Percentiles rank a stretch among this genome's conserved stretches.
Evolutionary conservation across 1,140 invertebrate species (phyloP).

Genomic region (Drepana arcuata): DNA sequence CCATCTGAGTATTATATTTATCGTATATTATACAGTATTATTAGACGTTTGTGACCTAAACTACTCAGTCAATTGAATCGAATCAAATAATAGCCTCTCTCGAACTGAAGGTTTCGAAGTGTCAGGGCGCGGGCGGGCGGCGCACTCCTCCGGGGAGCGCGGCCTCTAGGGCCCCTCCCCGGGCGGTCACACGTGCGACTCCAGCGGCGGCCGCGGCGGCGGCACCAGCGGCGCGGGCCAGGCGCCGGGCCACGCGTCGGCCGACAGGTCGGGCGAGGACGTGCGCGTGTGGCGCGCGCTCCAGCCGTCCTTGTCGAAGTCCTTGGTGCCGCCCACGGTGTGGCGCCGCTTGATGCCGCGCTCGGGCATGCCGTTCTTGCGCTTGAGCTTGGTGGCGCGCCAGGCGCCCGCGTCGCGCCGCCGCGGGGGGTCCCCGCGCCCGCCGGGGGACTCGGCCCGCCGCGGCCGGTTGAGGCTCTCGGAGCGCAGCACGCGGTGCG

Average conservation of each 20-base stretch:
- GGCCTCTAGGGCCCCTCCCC: too few relatives aligned
- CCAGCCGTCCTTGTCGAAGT: conserved; percentile 75
- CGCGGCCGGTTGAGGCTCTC: conserved; percentile 75
- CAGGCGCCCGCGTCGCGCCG: conserved; percentile 74
- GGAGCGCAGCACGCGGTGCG: conserved; percentile 72
- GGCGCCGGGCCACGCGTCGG: conserved; percentile 33
- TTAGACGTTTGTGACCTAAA: conserved; percentile 61
- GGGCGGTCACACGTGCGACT: conserved; percentile 69
- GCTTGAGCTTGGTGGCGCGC: conserved; percentile 76
- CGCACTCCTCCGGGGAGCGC: too few relatives aligned
- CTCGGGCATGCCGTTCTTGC: conserved; percentile 83
- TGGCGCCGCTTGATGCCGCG: conserved; percentile 89
- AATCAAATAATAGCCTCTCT: conserved; percentile 69
- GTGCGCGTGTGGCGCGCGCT: conserved; percentile 63
- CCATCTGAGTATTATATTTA: conserved; percentile 55
- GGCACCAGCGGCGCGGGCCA: conserved; percentile 41
- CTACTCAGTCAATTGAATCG: conserved; percentile 69
- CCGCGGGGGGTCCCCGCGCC: conserved; percentile 79
- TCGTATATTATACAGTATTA: conserved; percentile 28
- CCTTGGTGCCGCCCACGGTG: conserved; percentile 91
- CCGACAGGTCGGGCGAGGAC: conserved; percentile 60
- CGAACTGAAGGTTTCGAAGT: conserved; percentile 31
- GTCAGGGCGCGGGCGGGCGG: conserved; percentile 6
- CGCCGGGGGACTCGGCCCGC: conserved; percentile 74
- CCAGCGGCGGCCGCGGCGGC: conserved; percentile 46